Evolutionary conservation across 1,140 invertebrate genomes (phyloP).

Genomic region (Drosophila bipectinata): DNA sequence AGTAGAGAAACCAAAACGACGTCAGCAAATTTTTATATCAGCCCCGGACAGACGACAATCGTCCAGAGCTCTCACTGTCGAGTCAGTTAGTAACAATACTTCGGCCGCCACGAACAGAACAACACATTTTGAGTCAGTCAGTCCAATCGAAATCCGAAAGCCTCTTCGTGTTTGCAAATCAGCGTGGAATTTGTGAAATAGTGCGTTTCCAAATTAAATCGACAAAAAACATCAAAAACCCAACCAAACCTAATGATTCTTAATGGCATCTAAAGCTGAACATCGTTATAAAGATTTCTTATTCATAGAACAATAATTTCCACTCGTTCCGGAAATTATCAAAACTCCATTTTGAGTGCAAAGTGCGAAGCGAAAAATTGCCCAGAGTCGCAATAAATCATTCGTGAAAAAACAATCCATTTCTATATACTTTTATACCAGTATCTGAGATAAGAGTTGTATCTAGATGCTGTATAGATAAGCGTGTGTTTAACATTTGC

Average conservation of each 20-base stretch:
- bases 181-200: conserved; percentile 66
- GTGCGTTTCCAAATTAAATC: conserved; percentile 13
- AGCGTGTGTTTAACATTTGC: conserved; percentile 15
- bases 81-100: conserved; percentile 73
- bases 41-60: conserved; percentile 27
- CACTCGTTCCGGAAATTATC: conserved; percentile 29
- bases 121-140: conserved; percentile 57
- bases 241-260: conserved; percentile 32
- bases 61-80: conserved; percentile 39
- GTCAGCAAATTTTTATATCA: conserved; percentile 45
- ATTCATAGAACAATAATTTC: conserved; percentile 73
- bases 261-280: conserved; percentile 79
- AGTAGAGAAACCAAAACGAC: conserved; percentile 8
- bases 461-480: conserved; percentile 56
- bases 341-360: conserved; percentile 27
- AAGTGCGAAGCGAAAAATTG: conserved; percentile 35
- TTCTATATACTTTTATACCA: conserved; percentile 13
- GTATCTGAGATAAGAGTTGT: conserved; percentile 62
- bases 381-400: conserved; percentile 50
- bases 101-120: conserved; percentile 70
- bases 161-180: conserved; percentile 51
- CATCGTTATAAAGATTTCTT: conserved; percentile 72
- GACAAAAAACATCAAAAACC: background rate
- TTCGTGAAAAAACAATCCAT: conserved; percentile 4
- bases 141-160: conserved; percentile 7